phyloP scores from a whole-genome alignment of 2,888 invertebrate genomes.

The Bellardia pandia region DNA sequence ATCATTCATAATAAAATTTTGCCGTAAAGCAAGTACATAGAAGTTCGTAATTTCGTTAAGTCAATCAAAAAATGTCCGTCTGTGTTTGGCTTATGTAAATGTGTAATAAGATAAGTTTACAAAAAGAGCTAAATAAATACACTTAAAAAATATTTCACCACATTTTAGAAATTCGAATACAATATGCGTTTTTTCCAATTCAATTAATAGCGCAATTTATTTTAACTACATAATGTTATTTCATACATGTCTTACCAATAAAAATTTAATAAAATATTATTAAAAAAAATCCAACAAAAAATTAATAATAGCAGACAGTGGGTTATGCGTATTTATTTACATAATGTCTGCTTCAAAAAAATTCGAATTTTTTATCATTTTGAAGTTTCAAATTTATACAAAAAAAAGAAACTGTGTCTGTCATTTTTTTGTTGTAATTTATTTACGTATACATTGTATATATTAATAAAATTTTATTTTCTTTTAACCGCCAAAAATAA shows the following conservation, averaged over 20 bases:
- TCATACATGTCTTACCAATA: not conserved
- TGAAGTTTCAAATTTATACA: not conserved
- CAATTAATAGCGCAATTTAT: not conserved
- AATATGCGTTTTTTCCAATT: slow-evolving; percentile 3
- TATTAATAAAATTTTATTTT: not conserved
- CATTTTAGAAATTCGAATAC: slow-evolving; percentile 5
- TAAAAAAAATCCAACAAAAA: not conserved
- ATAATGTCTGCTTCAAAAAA: not conserved
- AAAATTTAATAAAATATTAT: not conserved
- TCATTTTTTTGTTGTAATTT: not conserved
- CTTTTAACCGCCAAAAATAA: not conserved
- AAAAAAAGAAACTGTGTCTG: not conserved
- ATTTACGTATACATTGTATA: not conserved
- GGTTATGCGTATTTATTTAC: slow-evolving; percentile 2
- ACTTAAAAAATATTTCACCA: not conserved
- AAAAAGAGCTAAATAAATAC: no score
- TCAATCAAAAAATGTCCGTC: no score
- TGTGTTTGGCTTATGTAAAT: no score
- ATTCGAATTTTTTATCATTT: not conserved
- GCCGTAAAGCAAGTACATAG: no score
- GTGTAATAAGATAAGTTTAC: no score
- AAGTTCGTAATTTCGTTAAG: no score
- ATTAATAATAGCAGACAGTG: not conserved
- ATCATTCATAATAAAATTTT: no score
- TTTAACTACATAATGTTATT: not conserved